Base-by-base conservation (phyloP, 1,140 invertebrate species). In the Diplogasteroides magnus region DNA sequence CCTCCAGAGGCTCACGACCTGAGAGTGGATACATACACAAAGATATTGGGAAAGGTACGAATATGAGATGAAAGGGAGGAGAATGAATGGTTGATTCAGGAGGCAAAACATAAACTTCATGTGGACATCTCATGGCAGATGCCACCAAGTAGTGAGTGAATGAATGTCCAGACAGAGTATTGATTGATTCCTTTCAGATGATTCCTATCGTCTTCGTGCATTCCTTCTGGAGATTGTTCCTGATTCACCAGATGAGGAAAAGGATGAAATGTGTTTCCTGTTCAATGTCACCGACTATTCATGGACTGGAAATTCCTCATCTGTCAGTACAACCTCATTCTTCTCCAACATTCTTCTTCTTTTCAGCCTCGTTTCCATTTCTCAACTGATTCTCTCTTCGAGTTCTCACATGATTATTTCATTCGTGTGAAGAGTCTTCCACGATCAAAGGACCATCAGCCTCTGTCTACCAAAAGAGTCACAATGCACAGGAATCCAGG, bases 121-220 rank as follows among this genome's bases (percentile, higher is more conserved):
- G 81, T 82, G 28, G 80, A 82, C 64, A 75, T 82, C 48, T 82
- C 80, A 15, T 82, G 77, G 78, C 80, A 82, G 74, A 81, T 77
- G 60, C 81, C 80, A 15, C 80, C 81, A 26, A 77, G 77, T 59
- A 81, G 78, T 82, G 67, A 59, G 77, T 66, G n/a, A 13, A 14
- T 70, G 11, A 19, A 6, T 23, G 67, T 29, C 28, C 28, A 69
- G 14, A 69, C 66, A 15, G 29, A 31, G n/a, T 11, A 31, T 27
- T 14, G 62, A 48, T 48, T 48, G 6, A 6, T 48, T 48, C 37
- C 29, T 61, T 29, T 61, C 59, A 26, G 59, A 61, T 48, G 37
- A 48, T 48, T 48, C 37, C 37, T 19, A 31, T 14, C 60, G 28
- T 26, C 55, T 81, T 29, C 70, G 77, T 28, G 79, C 72, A 13